Evolutionary conservation across 2,113 vertebrate species (phyloP), one percentile per base, ranked within the genome.

Genomic region (Oxyruncus cristatus): DNA sequence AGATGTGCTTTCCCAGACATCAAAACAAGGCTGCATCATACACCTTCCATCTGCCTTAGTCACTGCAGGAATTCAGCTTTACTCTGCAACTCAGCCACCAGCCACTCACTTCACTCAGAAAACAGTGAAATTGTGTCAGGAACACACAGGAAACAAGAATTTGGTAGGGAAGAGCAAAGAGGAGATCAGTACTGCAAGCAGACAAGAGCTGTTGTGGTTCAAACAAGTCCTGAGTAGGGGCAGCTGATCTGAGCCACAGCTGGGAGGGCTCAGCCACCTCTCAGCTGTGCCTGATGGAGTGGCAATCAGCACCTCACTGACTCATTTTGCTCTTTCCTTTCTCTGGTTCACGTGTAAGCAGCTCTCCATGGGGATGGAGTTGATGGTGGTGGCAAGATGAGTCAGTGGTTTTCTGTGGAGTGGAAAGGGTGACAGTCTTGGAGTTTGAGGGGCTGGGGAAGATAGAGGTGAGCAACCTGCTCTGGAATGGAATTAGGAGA

Each of bases 351-450:
- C 11, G 7, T 5, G 14, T 0, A 8, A 67, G 46, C 4, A 28
- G 18, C 1, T 46, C 3, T 47, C 14, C 0, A 0, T 3, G 17
- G 9, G 2, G 2, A 23, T 14, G 3, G 26, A 10, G 18, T 1
- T 32, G 14, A 8, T 32, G 23, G 3, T 1, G 1, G 14, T 5
- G 75, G 20, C 33, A 16, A 61, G 27, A 5, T 6, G 17, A 5
- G 50, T 0, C 0, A 5, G 26, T 26, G 7, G 2, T 1, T 20
- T 37, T 2, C 4, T 3, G 2, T 55, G 18, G 11, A 4, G 1
- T 28, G 33, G 39, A 20, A 30, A 50, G n/a, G 15, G 4, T 39
- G 27, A 2, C 5, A 6, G 16, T 21, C 2, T 19, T 18, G 20
- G 35, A 27, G 12, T 8, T 4, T 39, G 56, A 44, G n/a, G 83